Percentiles rank a stretch among this genome's conserved stretches.
Evolutionary conservation across 2,888 invertebrate species (phyloP).

Genomic region (Augochlorella aurata): DNA sequence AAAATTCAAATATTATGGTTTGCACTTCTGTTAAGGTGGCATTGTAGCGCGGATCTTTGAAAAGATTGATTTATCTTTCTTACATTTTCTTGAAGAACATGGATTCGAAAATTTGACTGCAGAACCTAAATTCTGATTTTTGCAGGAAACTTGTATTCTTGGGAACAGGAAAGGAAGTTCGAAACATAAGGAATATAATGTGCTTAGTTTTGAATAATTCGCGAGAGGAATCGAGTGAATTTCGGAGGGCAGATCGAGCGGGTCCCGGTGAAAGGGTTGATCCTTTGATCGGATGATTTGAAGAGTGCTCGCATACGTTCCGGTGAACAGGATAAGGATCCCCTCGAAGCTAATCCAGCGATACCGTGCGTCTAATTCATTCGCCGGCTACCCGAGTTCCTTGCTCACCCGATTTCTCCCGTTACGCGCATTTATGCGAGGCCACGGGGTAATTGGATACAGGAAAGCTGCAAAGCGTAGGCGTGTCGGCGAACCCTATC

Average conservation of each 20-base stretch:
- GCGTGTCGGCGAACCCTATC: slow-evolving; percentile 26
- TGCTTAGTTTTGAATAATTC: not conserved
- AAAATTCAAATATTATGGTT: too few relatives aligned
- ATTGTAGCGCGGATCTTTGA: too few relatives aligned
- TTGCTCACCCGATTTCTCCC: slow-evolving; percentile 13
- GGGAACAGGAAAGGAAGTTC: not conserved
- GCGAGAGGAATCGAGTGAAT: not conserved
- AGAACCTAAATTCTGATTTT: too few relatives aligned
- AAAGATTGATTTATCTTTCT: too few relatives aligned
- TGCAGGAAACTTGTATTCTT: too few relatives aligned
- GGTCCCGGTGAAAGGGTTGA: not conserved
- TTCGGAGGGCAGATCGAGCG: not conserved
- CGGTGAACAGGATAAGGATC: slow-evolving; percentile 2
- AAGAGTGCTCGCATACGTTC: not conserved
- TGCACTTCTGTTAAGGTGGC: too few relatives aligned
- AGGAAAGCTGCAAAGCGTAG: not conserved
- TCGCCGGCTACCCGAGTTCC: not conserved
- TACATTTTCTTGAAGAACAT: too few relatives aligned
- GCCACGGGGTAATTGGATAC: slow-evolving; percentile 42
- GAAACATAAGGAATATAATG: too few relatives aligned
- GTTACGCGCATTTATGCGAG: slow-evolving; percentile 20
- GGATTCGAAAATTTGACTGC: too few relatives aligned
- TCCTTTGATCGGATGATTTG: not conserved
- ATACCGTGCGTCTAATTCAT: not conserved
- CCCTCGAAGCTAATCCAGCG: not conserved